Percentiles rank a stretch among this genome's conserved stretches.
Conservation (phyloP, 2,113 vertebrate genomes). For the Phrynosoma blainvillii region DNA sequence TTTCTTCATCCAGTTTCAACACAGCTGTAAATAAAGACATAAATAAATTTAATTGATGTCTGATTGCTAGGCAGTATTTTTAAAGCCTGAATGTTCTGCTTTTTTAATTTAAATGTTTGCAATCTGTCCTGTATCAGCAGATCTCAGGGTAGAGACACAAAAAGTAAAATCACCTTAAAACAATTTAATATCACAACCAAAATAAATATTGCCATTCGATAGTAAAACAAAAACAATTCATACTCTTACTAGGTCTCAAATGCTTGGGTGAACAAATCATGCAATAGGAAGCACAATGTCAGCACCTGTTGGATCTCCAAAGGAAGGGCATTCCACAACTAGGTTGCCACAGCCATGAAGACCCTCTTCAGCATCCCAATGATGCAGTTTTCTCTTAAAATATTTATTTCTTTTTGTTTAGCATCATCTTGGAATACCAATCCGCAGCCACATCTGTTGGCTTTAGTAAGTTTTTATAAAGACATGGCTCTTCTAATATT, state of each 20-base stretch:
- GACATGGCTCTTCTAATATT: not conserved
- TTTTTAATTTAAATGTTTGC: not conserved
- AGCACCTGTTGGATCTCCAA: not conserved
- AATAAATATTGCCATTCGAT: not conserved
- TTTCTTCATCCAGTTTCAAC: slow-evolving; percentile 75
- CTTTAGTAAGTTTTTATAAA: not conserved
- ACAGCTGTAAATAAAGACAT: slow-evolving; percentile 56
- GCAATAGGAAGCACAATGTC: not conserved
- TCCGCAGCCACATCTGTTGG: not conserved
- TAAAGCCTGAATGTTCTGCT: not conserved
- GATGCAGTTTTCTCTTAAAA: not conserved
- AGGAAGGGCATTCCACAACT: too few relatives aligned
- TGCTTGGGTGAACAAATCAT: not conserved
- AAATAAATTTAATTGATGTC: not conserved
- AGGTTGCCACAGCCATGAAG: not conserved
- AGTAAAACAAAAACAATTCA: not conserved
- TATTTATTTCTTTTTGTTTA: not conserved
- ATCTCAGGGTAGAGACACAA: not conserved
- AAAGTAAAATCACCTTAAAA: not conserved
- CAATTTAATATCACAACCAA: not conserved
- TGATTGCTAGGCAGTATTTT: not conserved
- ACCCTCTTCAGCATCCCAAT: not conserved
- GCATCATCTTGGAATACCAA: not conserved
- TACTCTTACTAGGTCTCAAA: not conserved
- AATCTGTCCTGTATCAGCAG: not conserved